Conservation (phyloP, 2,113 vertebrate genomes). For the Neolamprologus fasciatus region DNA sequence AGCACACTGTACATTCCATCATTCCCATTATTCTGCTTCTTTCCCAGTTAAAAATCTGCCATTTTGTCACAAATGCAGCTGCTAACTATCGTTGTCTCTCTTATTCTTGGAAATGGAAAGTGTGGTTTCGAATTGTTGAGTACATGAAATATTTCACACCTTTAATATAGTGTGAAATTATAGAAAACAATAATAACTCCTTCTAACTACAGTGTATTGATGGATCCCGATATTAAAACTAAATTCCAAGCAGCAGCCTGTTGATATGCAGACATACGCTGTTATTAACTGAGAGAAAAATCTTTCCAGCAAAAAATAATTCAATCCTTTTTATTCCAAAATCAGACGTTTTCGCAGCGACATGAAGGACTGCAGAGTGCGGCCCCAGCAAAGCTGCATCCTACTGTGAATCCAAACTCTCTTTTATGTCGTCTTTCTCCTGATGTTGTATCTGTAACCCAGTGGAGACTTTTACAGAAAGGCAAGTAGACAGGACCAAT, state of each 20-base stretch:
- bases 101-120: not conserved
- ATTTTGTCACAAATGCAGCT: not conserved
- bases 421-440: not conserved
- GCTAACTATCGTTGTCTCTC: too few relatives aligned
- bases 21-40: fast-evolving
- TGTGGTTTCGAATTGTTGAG: fast-evolving
- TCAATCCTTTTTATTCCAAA: not conserved
- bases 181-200: not conserved
- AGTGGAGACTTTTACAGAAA: not conserved
- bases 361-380: not conserved
- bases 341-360: not conserved
- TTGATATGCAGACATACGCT: not conserved
- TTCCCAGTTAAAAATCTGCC: not conserved
- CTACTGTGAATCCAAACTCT: not conserved
- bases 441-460: not conserved
- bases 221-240: not conserved
- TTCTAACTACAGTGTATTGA: not conserved
- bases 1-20: fast-evolving
- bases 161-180: not conserved
- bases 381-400: not conserved
- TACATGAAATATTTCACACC: not conserved
- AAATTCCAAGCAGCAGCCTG: not conserved
- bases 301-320: not conserved
- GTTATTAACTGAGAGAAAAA: not conserved
- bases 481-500: not conserved